Evolutionary conservation across 2,113 vertebrate genomes (phyloP), one percentile per base, ranked within the genome.

Genomic region (Micromys minutus): DNA sequence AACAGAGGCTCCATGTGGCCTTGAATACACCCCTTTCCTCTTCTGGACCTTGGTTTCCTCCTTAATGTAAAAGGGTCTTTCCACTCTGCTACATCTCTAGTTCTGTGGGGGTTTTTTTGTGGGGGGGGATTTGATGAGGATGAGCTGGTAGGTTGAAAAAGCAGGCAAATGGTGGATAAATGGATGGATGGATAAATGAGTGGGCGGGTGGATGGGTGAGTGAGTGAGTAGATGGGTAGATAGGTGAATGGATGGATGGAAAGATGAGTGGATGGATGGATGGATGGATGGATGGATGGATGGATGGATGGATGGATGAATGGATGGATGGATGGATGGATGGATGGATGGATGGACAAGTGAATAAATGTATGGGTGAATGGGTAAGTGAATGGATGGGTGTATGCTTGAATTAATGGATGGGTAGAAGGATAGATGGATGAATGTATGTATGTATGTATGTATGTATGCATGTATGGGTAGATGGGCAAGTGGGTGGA

Each of bases 41-140:
- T 90, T 79, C 75, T 17, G 89, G 67, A 57, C 17, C 69, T 94
- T 42, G 34, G 69, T 71, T 94, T 89, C 59, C 95, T 96, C 55
- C 22, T 76, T 52, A 80, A 34, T 79, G 72, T 91, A 87, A 94
- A 87, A 57, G 77, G 47, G 13, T 65, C 61, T 69, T 92, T 91
- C 67, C 9, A 76, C 59, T 94, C 79, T 74, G 22, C 81, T 89
- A 47, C 26, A 57, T 19, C 88, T 11, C 88, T 7, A 80, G 75
- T 59, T 63, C 47, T 69, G 47, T 52, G 61, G n/a, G n/a, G n/a
- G n/a, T n/a, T n/a, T n/a, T n/a, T n/a, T n/a, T n/a, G n/a, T n/a
- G n/a, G n/a, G n/a, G n/a, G n/a, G n/a, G n/a, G n/a, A n/a, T 79
- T 87, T 47, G 83, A 0, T 75, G 19, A 75, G 19, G 34, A 36